phyloP scores from a whole-genome alignment of 1,140 invertebrate species.

The Pseudachorutes palmiensis region DNA sequence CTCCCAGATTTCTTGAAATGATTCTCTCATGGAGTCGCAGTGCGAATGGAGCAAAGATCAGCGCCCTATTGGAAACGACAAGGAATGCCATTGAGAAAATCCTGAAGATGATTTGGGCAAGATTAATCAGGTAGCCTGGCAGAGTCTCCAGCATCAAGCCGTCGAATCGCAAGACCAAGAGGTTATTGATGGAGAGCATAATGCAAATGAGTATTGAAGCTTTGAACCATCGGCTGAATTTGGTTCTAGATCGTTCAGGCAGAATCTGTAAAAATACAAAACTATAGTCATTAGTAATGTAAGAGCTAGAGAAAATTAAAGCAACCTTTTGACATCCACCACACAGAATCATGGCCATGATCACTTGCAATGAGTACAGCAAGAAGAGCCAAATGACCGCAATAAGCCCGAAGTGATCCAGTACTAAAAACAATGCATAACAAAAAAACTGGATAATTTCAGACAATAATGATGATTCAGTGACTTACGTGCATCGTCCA shows the following conservation, averaged over 20 bases:
- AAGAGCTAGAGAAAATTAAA: not conserved
- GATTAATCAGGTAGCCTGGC: not conserved
- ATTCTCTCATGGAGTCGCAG: not conserved
- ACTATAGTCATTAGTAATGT: not conserved
- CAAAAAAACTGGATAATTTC: not conserved
- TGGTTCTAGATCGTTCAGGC: not conserved
- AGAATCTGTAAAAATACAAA: not conserved
- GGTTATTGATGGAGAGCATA: not conserved
- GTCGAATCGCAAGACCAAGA: not conserved
- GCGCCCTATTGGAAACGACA: not conserved
- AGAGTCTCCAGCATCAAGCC: not conserved
- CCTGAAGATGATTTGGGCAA: not conserved
- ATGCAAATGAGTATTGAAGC: not conserved
- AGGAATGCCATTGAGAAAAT: constrained; percentile 1
- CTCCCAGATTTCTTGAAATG: not conserved
- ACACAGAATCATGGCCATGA: constrained; percentile 9
- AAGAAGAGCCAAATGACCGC: constrained; percentile 5
- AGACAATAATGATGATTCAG: not conserved
- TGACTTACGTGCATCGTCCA: constrained; percentile 1
- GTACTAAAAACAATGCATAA: not conserved
- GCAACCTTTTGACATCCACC: not conserved
- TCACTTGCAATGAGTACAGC: constrained; percentile 2
- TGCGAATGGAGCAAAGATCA: not conserved
- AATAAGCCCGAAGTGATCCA: not conserved
- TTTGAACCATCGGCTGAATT: not conserved